Conservation (phyloP, 2,888 invertebrate species). For the Fragum whitleyi region DNA sequence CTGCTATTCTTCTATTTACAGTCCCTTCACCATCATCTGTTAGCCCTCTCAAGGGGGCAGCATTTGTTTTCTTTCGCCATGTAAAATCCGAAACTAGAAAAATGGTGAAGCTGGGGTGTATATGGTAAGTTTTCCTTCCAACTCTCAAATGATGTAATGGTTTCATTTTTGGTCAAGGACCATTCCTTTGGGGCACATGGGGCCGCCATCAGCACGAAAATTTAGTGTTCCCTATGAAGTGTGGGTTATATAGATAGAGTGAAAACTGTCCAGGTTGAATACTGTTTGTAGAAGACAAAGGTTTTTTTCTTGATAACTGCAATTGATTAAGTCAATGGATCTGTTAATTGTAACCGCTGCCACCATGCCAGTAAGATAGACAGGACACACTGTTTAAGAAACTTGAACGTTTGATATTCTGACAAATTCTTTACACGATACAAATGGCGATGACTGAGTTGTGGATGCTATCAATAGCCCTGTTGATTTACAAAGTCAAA, state of each 20-base stretch:
- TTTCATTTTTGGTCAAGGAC: slow-evolving; percentile 60
- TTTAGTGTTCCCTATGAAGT: slow-evolving; percentile 3
- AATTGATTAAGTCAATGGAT: neutral
- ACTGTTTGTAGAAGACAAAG: neutral
- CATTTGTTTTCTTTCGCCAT: slow-evolving; percentile 53
- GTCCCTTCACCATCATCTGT: slow-evolving; percentile 44
- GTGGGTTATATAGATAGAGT: neutral
- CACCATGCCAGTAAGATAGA: slow-evolving; percentile 27
- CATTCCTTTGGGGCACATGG: slow-evolving; percentile 64
- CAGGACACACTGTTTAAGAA: neutral
- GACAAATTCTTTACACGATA: neutral
- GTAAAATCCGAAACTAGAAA: slow-evolving; percentile 50
- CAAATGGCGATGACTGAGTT: neutral
- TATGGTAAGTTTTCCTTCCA: slow-evolving; percentile 60
- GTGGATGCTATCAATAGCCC: no score
- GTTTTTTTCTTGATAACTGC: neutral
- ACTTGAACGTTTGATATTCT: neutral
- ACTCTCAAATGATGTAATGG: slow-evolving; percentile 61
- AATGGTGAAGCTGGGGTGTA: slow-evolving; percentile 44
- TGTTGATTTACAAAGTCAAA: no score
- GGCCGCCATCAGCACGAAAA: neutral
- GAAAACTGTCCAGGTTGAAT: neutral
- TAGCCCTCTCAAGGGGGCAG: slow-evolving; percentile 40
- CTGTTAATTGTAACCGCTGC: neutral
- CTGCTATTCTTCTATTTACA: slow-evolving; percentile 30